Evolutionary conservation across 1,140 invertebrate genomes (phyloP).

Genomic region (Saccostrea cuccullata): DNA sequence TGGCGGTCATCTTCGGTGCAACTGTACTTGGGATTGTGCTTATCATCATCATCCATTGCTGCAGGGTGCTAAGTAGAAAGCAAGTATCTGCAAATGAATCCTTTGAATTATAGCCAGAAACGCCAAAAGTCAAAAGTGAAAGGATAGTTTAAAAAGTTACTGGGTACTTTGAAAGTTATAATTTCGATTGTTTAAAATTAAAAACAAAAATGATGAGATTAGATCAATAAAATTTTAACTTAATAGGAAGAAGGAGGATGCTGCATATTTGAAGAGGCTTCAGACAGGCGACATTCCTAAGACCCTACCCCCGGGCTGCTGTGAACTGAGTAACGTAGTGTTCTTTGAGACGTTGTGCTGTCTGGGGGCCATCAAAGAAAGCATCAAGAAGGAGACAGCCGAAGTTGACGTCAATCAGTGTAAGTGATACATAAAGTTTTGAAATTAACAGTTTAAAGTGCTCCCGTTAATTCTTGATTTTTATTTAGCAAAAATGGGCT

Average conservation of each 20-base stretch:
- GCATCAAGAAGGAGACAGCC: neutral
- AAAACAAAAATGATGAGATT: neutral
- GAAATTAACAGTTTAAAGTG: too few relatives aligned
- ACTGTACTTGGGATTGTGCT: slow-evolving; percentile 1
- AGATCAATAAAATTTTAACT: neutral
- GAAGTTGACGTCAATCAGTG: neutral
- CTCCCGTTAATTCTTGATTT: too few relatives aligned
- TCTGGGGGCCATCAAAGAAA: neutral
- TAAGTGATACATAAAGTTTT: neutral
- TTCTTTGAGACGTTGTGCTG: slow-evolving; percentile 15
- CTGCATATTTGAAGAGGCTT: neutral
- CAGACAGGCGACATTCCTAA: neutral
- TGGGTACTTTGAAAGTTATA: neutral
- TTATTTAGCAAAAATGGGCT: too few relatives aligned
- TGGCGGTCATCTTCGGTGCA: neutral
- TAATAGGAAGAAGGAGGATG: slow-evolving; percentile 9
- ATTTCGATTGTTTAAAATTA: neutral
- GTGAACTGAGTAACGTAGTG: neutral
- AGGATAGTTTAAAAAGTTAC: too few relatives aligned
- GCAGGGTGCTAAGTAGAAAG: slow-evolving; percentile 12
- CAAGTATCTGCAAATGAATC: neutral
- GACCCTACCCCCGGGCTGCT: neutral
- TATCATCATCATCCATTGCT: slow-evolving; percentile 8
- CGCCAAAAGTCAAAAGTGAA: neutral
- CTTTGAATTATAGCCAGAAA: neutral